Base-by-base conservation (phyloP, 2,888 invertebrate genomes). In the Morinoia aosen region DNA sequence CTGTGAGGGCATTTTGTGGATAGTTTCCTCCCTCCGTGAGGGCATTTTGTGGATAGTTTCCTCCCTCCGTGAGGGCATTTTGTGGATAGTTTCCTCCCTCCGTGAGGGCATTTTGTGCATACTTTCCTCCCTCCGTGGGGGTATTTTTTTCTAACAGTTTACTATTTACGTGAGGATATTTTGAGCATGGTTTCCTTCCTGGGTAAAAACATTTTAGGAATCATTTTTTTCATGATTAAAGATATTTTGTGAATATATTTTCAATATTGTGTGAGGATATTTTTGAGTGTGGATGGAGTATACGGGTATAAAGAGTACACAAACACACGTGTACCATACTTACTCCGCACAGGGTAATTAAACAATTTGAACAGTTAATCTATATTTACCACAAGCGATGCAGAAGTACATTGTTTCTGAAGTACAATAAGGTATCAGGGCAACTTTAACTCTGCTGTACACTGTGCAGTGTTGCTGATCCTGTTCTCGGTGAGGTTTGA, bases 401-500 rank as follows among this genome's bases (percentile, higher is more conserved):
- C n/a, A n/a, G n/a, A n/a, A n/a, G n/a, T n/a, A n/a, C n/a, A n/a
- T n/a, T n/a, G n/a, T n/a, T n/a, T n/a, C n/a, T n/a, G n/a, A n/a
- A n/a, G n/a, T n/a, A n/a, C n/a, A n/a, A n/a, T n/a, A n/a, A n/a
- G n/a, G 61, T 61, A 61, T 61, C 1, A 2, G 8, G 2, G 19
- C 19, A 2, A 19, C 61, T 8, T 33, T 76, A 33, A 76, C 33
- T 2, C 33, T 25, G 16, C 25, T 76, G 19, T 33, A 25, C 33
- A 33, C 33, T 76, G 76, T 97, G 57, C 97, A 99, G 99, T 99
- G 97, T 98, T 99, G 96, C 97, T 99, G 96, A 99, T 99, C 97
- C 97, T 99, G 97, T 99, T 99, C 25, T 99, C 99, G 7, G 96
- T 96, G 39, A 96, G 96, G 40, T 96, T 96, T 57, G 96, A 96